Percentiles rank a stretch among this genome's conserved stretches.
Conservation (phyloP, 1,140 invertebrate genomes). For the Heliconius himera region DNA sequence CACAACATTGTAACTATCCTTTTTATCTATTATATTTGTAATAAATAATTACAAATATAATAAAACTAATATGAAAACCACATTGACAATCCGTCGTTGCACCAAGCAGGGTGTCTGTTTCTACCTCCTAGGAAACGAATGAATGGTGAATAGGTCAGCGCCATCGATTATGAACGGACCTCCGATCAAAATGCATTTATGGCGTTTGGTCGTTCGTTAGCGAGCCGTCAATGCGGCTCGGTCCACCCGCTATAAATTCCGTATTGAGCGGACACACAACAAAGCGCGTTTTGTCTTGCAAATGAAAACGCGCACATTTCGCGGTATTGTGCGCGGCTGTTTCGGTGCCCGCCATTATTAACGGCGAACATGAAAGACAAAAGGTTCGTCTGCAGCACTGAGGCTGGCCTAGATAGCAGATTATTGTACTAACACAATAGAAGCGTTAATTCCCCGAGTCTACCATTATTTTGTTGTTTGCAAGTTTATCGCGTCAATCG, state of each 20-base stretch:
- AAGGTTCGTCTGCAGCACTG: constrained; percentile 81
- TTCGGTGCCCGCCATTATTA: constrained; percentile 81
- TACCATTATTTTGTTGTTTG: constrained; percentile 80
- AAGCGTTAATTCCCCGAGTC: constrained; percentile 80
- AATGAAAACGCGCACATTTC: constrained; percentile 82
- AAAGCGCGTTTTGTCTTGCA: constrained; percentile 82
- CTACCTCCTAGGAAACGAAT: background rate
- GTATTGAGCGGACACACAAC: constrained; percentile 80
- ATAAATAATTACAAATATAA: too few species aligned
- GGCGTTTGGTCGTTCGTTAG: constrained; percentile 72
- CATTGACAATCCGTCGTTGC: background rate
- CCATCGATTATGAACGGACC: constrained; percentile 42
- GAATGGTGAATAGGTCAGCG: constrained; percentile 39
- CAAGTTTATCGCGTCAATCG: constrained; percentile 79
- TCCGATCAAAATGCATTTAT: constrained; percentile 76
- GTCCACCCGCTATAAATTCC: constrained; percentile 80
- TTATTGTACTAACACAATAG: constrained; percentile 82
- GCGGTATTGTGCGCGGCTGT: constrained; percentile 81
- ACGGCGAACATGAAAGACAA: constrained; percentile 82
- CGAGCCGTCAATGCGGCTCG: constrained; percentile 74
- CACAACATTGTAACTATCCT: too few species aligned
- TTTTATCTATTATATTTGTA: too few species aligned
- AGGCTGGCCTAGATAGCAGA: constrained; percentile 81
- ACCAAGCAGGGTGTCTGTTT: background rate
- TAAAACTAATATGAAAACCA: background rate